These are phyloP conservation scores for Leptocoma aspasia DNA, from an alignment of 2,113 vertebrate species.

Conservation along the genomic window DNA sequence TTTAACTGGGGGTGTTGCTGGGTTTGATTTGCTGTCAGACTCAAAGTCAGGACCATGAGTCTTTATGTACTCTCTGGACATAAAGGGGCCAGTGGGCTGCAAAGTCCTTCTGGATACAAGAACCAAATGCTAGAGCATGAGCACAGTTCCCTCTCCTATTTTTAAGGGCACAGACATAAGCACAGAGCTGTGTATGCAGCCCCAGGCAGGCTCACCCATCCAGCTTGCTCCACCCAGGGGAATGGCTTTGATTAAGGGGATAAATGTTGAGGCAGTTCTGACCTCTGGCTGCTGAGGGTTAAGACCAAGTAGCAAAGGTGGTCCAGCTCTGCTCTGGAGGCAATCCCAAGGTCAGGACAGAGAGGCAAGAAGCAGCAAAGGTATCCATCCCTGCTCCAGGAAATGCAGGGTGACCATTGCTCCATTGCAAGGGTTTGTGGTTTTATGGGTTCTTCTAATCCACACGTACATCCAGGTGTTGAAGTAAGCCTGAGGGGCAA, in stretches of 20 bases:
- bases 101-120: background rate
- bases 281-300: background rate
- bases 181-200: background rate
- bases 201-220: background rate
- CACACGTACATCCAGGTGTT: background rate
- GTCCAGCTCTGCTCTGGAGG: background rate
- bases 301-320: background rate
- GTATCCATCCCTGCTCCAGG: background rate
- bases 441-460: background rate
- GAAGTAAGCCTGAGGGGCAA: background rate
- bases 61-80: background rate
- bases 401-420: background rate
- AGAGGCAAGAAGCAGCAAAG: background rate
- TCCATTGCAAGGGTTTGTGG: background rate
- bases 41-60: background rate
- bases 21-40: background rate
- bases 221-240: background rate
- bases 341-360: background rate
- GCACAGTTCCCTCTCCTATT: background rate
- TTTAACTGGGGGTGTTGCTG: background rate
- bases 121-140: background rate
- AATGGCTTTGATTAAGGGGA: background rate
- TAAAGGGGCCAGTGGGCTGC: background rate
- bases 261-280: background rate
- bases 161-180: background rate